These are phyloP conservation scores for Danio jaintianensis DNA, from an alignment of 2,797 vertebrate species.

Conservation along the genomic window DNA sequence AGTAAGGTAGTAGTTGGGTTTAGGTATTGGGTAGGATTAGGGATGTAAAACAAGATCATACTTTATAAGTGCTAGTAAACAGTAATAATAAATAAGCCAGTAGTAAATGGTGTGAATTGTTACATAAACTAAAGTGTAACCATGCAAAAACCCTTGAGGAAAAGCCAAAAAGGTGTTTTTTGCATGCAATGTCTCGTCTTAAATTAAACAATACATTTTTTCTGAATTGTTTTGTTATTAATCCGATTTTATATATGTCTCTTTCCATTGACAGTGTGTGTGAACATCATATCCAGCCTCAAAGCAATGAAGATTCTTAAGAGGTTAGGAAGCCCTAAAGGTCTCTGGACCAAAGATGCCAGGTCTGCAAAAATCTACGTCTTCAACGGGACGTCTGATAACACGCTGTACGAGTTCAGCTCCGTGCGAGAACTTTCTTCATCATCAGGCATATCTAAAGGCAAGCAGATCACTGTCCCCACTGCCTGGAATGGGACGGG, in stretches of 20 bases:
- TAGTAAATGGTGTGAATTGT: too few species aligned
- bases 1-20: too few species aligned
- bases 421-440: slow-evolving; percentile 87
- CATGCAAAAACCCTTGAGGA: too few species aligned
- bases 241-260: slow-evolving; percentile 7
- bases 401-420: slow-evolving; percentile 85
- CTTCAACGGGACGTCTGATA: slow-evolving; percentile 87
- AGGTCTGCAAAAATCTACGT: slow-evolving; percentile 88
- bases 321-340: slow-evolving; percentile 84
- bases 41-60: too few species aligned
- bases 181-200: too few species aligned
- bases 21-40: too few species aligned
- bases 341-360: slow-evolving; percentile 92
- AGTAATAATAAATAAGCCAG: too few species aligned
- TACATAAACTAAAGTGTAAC: too few species aligned
- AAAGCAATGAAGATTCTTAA: slow-evolving; percentile 96
- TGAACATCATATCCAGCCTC: slow-evolving; percentile 88
- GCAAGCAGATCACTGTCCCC: slow-evolving; percentile 84
- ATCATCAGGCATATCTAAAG: slow-evolving; percentile 76
- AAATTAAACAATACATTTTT: too few species aligned
- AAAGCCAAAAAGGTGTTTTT: too few species aligned
- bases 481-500: slow-evolving; percentile 87
- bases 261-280: slow-evolving; percentile 81
- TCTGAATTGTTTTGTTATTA: background rate
- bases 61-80: too few species aligned